Base-by-base conservation (phyloP, 2,888 invertebrate genomes). In the Drosophila fungiperda region DNA sequence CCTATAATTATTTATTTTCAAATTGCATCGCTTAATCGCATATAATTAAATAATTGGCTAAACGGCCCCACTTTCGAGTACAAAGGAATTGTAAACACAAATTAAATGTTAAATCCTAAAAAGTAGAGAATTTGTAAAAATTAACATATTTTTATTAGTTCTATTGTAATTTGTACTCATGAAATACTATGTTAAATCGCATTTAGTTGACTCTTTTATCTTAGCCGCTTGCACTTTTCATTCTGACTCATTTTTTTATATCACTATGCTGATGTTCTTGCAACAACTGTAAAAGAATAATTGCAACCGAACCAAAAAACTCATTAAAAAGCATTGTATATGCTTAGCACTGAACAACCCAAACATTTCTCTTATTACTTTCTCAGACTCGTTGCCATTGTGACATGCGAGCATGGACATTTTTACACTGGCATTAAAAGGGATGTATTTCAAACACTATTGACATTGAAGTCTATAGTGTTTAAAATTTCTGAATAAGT, bases 231-330 rank as follows among this genome's bases (percentile, higher is more conserved):
- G 5, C 3, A 12, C 5, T 45, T 55, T 42, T 11, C 32, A 64
- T 50, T 29, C 40, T 17, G 35, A 40, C 15, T 12, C 42, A 35
- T 20, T 40, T 61, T 45, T 48, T 23, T 17, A 36, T 64, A 50
- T 68, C 60, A 58, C 54, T 36, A 12, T 65, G 64, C 38, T 76
- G 78, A 69, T 59, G 62, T 58, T 35, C 65, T 69, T 62, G 64
- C 57, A 65, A 58, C 85, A 63, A 71, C 65, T 86, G 70, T 58
- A 67, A 67, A 62, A 80, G 70, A 76, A 81, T 85, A 88, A 86
- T 85, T 81, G 78, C 67, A 58, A 50, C 48, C 54, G 72, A 76
- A 76, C 74, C 82, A 82, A 80, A 86, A 80, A 86, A 86, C 89
- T 86, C 89, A 88, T 88, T 86, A 87, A 83, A 82, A 78, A 54